Percentiles rank a stretch among this genome's conserved stretches.
Conservation (phyloP, 2,113 vertebrate species). For the Riparia riparia region DNA sequence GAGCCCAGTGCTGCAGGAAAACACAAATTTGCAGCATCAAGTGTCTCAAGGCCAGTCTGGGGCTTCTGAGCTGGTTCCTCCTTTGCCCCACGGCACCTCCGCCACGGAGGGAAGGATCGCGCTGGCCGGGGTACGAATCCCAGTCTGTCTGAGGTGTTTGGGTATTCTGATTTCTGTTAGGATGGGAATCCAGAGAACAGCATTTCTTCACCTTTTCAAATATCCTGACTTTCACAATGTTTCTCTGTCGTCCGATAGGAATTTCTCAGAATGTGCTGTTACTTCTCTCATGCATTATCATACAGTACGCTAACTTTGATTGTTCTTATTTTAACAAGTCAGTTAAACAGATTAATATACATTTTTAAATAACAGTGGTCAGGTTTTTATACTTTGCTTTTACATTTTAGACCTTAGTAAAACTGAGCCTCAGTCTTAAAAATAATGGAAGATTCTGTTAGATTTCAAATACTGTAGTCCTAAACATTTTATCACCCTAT, state of each 20-base stretch:
- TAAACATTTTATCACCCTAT: slow-evolving; percentile 69
- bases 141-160: background rate
- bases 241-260: background rate
- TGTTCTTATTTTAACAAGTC: slow-evolving; percentile 53
- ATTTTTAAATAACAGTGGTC: slow-evolving; percentile 65
- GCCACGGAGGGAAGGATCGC: background rate
- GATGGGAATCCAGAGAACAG: slow-evolving; percentile 8
- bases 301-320: slow-evolving; percentile 32
- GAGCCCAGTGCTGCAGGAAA: background rate
- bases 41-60: background rate
- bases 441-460: slow-evolving; percentile 72
- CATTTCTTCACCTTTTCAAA: slow-evolving; percentile 41
- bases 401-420: slow-evolving; percentile 59
- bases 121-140: background rate
- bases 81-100: background rate
- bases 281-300: slow-evolving; percentile 20
- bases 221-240: slow-evolving; percentile 37
- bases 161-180: background rate
- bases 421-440: slow-evolving; percentile 67
- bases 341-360: slow-evolving; percentile 46
- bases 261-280: slow-evolving; percentile 22
- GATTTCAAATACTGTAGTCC: slow-evolving; percentile 65
- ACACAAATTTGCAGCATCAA: background rate
- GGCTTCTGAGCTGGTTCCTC: background rate
- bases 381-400: slow-evolving; percentile 38